Conservation (phyloP, 2,797 vertebrate species). For the Emys orbicularis region DNA sequence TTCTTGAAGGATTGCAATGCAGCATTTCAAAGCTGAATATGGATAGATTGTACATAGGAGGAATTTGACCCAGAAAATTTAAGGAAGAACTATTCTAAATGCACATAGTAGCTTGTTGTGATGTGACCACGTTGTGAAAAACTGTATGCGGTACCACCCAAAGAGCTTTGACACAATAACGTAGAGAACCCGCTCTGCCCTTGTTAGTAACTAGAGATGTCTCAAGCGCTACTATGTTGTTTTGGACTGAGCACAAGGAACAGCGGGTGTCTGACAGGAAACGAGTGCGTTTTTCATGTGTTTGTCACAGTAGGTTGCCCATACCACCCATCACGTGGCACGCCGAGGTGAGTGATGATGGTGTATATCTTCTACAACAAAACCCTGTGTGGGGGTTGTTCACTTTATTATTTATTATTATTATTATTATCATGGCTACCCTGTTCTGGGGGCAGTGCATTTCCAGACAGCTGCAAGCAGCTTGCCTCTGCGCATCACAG, state of each 20-base stretch:
- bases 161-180: background rate
- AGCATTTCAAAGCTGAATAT: background rate
- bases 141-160: background rate
- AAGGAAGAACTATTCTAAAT: background rate
- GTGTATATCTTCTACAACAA: background rate
- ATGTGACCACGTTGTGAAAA: background rate
- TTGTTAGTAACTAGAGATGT: background rate
- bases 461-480: background rate
- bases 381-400: accelerated
- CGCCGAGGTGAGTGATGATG: background rate
- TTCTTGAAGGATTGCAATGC: background rate
- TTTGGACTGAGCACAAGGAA: background rate
- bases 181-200: background rate
- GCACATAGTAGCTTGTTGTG: background rate
- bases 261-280: background rate
- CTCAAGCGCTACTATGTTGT: background rate
- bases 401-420: background rate
- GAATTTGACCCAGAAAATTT: background rate
- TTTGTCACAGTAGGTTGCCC: background rate
- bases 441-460: background rate
- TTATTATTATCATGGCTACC: background rate
- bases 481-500: background rate
- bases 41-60: background rate
- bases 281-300: background rate
- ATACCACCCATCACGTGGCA: background rate